phyloP scores from a whole-genome alignment of 2,888 invertebrate genomes.

The Mycalesis mineus region DNA sequence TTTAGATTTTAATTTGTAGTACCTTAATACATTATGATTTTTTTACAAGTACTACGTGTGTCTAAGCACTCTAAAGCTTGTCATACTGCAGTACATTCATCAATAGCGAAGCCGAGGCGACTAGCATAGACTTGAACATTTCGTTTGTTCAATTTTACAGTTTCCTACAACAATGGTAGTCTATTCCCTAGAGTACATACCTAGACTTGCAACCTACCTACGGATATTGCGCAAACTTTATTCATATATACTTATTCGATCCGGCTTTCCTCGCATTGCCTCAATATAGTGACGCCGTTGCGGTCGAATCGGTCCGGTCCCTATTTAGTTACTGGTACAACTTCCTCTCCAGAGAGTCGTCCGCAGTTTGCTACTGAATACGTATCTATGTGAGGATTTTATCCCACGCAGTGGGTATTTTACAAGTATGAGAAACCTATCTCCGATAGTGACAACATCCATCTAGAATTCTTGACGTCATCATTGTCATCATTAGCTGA shows the following conservation, averaged over 20 bases:
- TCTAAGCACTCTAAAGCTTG: no score
- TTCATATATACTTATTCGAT: not conserved
- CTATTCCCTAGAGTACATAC: not conserved
- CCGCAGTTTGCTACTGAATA: conserved; percentile 7
- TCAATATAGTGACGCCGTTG: conserved; percentile 13
- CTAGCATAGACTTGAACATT: no score
- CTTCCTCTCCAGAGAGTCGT: conserved; percentile 8
- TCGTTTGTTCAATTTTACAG: not conserved
- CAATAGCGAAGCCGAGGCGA: no score
- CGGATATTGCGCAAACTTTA: not conserved
- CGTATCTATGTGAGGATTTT: conserved; percentile 7
- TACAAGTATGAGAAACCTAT: not conserved
- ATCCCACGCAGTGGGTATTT: not conserved
- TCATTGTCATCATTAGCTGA: no score
- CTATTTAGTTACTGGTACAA: conserved; percentile 16
- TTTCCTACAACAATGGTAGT: not conserved
- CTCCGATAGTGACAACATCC: no score
- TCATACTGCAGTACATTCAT: no score
- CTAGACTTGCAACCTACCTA: not conserved
- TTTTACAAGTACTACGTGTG: no score
- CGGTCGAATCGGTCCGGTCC: conserved; percentile 10
- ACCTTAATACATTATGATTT: no score
- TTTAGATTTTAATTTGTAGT: no score
- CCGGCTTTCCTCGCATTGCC: not conserved
- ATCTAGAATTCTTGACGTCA: no score